Base-by-base conservation (phyloP, 2,888 invertebrate species). In the Metacarcinus magister region DNA sequence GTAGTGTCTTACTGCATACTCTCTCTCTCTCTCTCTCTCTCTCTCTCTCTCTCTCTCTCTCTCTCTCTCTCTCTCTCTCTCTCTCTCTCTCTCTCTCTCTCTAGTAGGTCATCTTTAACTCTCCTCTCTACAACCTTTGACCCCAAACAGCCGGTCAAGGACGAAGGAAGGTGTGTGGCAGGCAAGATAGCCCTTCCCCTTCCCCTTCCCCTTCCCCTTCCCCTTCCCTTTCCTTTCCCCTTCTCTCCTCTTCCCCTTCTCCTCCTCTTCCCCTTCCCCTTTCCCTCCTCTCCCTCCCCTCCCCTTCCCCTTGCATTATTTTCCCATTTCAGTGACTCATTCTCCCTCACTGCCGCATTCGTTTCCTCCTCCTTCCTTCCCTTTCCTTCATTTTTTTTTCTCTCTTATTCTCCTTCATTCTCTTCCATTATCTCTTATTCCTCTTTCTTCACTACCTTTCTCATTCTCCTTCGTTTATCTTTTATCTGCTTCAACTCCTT, bases 81-180 rank as follows among this genome's bases (percentile, higher is more conserved):
- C 82, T 82, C 82, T 82, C 82, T 28, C 32, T 32, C 32, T 82
- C 32, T 32, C 82, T 82, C 82, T 82, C 82, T 82, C 82, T 82
- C 82, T 28, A 75, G 75, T 75, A 75, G 75, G 75, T 75, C 75
- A n/a, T 75, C 75, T 75, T 75, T 75, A 75, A 75, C 75, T 75
- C 75, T 23, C 23, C 75, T 75, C 75, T n/a, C 75, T n/a, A 8
- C n/a, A n/a, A 75, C 75, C 75, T 75, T 75, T 75, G 75, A 75
- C 75, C 54, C 75, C 75, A n/a, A 16, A 75, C n/a, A 23, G 4
- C 75, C 23, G 75, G 75, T 75, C 75, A 75, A 75, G 75, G 75
- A 75, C 75, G 75, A 75, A n/a, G 75, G 28, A 75, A 75, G 75
- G 75, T 75, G 75, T 75, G 75, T 75, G 75, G 19, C 23, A 23